Base-by-base conservation (phyloP, 2,888 invertebrate genomes). In the Pimpla rufipes region DNA sequence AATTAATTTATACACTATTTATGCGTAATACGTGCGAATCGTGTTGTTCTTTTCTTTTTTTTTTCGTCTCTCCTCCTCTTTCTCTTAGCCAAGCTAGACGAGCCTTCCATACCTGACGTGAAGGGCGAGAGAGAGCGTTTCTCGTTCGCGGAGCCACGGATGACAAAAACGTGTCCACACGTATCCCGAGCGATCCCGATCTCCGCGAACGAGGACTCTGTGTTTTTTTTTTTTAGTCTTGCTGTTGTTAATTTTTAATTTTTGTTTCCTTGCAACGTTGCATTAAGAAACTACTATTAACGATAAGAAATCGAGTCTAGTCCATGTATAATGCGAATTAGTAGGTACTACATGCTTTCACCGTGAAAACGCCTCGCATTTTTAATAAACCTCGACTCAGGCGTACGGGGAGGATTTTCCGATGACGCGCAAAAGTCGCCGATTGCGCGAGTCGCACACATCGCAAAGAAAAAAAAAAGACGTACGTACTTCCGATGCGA, bases 251-350 rank as follows among this genome's bases (percentile, higher is more conserved):
- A 47, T 84, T 85, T 59, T 84, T 85, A 59, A 45, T 67, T 85
- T 77, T 85, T 77, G 76, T 71, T 86, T 87, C 81, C 84, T 90
- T 90, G 90, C 88, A 90, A 90, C 88, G 88, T 90, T 87, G 87
- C 90, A 90, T 85, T 87, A 88, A 88, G 83, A 90, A 87, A 87
- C 86, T 91, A 90, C 86, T 90, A 89, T 88, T 91, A 91, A 90
- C 88, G 88, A 90, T 93, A 93, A 93, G 92, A 91, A 93, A 92
- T 93, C 91, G 89, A 93, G 90, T 93, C 93, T 93, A 93, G 93
- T 93, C 93, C 92, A 91, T 90, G 91, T 91, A 91, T 90, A 89
- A 92, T 91, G 90, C 91, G 91, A 92, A 91, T 90, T 90, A 85
- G 88, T 88, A 88, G 67, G 88, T 89, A 88, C 88, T 79, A 71